phyloP scores from a whole-genome alignment of 2,113 vertebrate species.

The Heterocephalus glaber region DNA sequence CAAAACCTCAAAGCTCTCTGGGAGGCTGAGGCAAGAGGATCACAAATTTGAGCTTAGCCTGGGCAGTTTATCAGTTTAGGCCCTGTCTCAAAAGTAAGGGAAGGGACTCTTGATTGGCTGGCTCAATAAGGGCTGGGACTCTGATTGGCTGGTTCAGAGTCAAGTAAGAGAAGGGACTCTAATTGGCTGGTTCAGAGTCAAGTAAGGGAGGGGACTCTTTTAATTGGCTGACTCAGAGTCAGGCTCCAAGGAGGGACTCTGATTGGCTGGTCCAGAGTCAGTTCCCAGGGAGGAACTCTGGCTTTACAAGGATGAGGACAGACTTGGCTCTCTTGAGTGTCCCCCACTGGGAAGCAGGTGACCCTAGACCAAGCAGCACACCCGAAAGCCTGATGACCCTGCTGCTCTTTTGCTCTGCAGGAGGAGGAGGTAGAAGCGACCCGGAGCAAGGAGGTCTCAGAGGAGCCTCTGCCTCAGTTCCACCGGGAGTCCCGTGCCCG shows the following conservation, averaged over 20 bases:
- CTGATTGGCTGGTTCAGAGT: neutral
- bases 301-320: neutral
- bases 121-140: neutral
- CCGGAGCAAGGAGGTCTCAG: fast-evolving
- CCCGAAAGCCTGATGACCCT: neutral
- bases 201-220: neutral
- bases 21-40: neutral
- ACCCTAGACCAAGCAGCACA: fast-evolving
- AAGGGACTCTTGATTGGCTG: neutral
- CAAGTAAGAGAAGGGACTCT: neutral
- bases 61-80: neutral
- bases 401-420: neutral
- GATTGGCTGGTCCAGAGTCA: neutral
- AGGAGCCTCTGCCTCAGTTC: constrained; percentile 81
- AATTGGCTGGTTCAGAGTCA: neutral
- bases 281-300: neutral
- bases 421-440: neutral
- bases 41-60: neutral
- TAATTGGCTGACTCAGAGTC: neutral
- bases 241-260: neutral
- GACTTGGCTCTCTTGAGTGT: neutral
- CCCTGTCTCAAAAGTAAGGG: neutral
- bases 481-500: constrained; percentile 69
- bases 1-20: neutral
- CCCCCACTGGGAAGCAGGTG: neutral